Conservation (phyloP, 2,888 invertebrate species). For the Aricia artaxerxes region DNA sequence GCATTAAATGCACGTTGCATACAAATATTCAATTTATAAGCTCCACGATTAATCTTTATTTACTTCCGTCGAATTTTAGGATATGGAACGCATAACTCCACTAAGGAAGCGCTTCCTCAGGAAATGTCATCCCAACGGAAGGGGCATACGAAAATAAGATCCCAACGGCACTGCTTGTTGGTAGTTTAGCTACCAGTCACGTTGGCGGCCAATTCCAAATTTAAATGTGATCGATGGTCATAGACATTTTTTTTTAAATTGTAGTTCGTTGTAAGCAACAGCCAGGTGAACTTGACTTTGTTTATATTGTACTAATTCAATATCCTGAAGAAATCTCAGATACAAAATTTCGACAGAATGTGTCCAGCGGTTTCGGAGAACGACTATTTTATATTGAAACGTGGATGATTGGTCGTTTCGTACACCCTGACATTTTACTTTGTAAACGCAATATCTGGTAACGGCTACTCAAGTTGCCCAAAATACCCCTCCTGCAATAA, state of each 20-base stretch:
- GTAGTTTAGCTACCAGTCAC: slow-evolving; percentile 9
- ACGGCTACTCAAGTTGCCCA: neutral
- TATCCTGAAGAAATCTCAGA: too few species aligned
- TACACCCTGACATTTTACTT: neutral
- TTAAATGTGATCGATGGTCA: neutral
- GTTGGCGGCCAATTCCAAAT: neutral
- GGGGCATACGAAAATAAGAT: slow-evolving; percentile 23
- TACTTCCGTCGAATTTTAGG: neutral
- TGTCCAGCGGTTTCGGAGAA: too few species aligned
- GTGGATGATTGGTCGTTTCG: neutral
- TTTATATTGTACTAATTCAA: too few species aligned
- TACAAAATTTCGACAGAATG: too few species aligned
- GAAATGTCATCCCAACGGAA: slow-evolving; percentile 20
- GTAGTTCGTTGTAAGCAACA: neutral
- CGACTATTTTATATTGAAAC: too few species aligned
- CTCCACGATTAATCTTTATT: neutral
- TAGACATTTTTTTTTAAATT: neutral
- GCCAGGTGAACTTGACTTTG: neutral
- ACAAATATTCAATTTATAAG: neutral
- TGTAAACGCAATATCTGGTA: neutral
- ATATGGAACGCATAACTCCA: slow-evolving; percentile 1
- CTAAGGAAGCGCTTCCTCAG: slow-evolving; percentile 23
- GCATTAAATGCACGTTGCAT: neutral
- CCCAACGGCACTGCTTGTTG: slow-evolving; percentile 14
- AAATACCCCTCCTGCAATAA: neutral